Conservation (phyloP, 1,140 invertebrate genomes). For the Ceratosolen fusciceps region DNA sequence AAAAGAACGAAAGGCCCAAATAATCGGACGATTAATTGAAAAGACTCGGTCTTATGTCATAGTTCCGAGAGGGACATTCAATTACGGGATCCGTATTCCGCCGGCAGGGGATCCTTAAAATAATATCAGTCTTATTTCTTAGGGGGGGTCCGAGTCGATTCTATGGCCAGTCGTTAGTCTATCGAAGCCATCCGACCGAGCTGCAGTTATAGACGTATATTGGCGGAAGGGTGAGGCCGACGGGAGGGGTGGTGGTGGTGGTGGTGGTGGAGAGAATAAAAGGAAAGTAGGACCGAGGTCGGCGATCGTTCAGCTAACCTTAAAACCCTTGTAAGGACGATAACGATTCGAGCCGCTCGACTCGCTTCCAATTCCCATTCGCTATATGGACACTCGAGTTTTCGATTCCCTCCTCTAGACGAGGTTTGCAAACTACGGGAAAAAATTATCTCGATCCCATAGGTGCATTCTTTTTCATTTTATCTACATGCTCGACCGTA, state of each 20-base stretch:
- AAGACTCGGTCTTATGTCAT: too few relatives aligned
- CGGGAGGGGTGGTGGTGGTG: too few relatives aligned
- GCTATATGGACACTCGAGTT: background rate
- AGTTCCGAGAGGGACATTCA: background rate
- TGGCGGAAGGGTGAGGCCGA: too few relatives aligned
- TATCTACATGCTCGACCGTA: background rate
- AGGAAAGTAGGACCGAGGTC: background rate
- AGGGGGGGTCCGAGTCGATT: constrained; percentile 10
- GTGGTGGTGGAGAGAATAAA: too few relatives aligned
- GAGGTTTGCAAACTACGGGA: background rate
- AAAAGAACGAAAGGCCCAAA: too few relatives aligned
- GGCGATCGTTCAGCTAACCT: background rate
- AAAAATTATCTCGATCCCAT: background rate
- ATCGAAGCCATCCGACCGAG: background rate
- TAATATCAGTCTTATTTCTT: too few relatives aligned
- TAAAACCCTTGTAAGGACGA: constrained; percentile 21
- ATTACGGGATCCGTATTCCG: constrained; percentile 10
- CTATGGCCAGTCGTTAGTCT: background rate
- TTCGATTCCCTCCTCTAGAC: background rate
- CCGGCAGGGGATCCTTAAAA: background rate
- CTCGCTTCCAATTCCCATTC: constrained; percentile 51
- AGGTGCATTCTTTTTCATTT: background rate
- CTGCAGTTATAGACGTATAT: too few relatives aligned
- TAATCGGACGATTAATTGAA: too few relatives aligned
- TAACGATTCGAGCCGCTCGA: constrained; percentile 12